Conservation (phyloP, 2,113 vertebrate genomes). For the Chrysemys picta region DNA sequence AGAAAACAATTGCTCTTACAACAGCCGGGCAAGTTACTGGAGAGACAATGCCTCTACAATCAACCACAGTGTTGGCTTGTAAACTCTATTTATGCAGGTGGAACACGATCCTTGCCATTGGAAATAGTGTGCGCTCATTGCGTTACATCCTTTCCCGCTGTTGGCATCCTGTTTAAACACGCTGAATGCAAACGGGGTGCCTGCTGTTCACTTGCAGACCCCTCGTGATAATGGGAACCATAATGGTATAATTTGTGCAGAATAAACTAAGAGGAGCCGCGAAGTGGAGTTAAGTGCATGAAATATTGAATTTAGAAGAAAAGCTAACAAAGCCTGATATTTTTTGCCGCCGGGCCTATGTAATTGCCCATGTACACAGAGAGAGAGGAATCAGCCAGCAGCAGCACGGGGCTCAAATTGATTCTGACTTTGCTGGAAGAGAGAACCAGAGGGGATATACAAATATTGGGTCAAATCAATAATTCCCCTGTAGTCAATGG, state of each 20-base stretch:
- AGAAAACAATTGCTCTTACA: slow-evolving; percentile 37
- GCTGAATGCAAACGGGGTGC: slow-evolving; percentile 47
- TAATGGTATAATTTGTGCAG: slow-evolving; percentile 62
- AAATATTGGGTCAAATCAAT: slow-evolving; percentile 2
- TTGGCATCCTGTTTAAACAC: slow-evolving; percentile 70
- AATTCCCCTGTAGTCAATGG: slow-evolving; percentile 33
- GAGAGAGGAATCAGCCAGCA: slow-evolving; percentile 17
- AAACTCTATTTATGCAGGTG: slow-evolving; percentile 75
- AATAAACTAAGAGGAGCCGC: slow-evolving; percentile 49
- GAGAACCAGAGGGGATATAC: slow-evolving; percentile 42
- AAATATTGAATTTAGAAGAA: slow-evolving; percentile 67
- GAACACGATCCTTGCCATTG: slow-evolving; percentile 49
- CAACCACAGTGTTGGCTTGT: neutral
- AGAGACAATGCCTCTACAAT: slow-evolving; percentile 33
- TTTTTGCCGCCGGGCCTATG: slow-evolving; percentile 13
- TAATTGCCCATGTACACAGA: slow-evolving; percentile 7
- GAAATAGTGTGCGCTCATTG: slow-evolving; percentile 57
- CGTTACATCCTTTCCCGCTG: slow-evolving; percentile 66
- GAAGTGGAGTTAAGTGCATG: slow-evolving; percentile 21
- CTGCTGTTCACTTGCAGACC: slow-evolving; percentile 65
- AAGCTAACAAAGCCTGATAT: slow-evolving; percentile 57
- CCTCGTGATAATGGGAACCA: slow-evolving; percentile 65
- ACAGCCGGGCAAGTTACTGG: slow-evolving; percentile 33
- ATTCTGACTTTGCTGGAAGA: slow-evolving; percentile 38
- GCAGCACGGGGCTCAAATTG: slow-evolving; percentile 54